phyloP scores from a whole-genome alignment of 2,797 vertebrate species.

The Thaleichthys pacificus region DNA sequence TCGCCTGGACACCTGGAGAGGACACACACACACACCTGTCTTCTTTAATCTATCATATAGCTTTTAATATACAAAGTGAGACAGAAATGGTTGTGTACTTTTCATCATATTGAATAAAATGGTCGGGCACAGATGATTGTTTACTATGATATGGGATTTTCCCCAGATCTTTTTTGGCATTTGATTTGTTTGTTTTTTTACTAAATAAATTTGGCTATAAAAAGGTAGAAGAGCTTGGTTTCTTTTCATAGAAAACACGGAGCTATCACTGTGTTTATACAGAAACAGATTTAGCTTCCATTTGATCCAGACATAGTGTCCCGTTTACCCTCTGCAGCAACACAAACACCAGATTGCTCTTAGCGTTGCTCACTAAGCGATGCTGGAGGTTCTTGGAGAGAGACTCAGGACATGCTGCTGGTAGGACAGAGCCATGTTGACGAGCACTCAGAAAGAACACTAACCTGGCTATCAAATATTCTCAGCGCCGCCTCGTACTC shows the following conservation, averaged over 20 bases:
- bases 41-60: neutral
- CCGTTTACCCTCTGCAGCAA: constrained; percentile 23
- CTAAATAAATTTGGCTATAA: no score
- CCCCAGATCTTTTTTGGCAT: no score
- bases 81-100: neutral
- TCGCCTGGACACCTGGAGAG: constrained; percentile 76
- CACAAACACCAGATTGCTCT: constrained; percentile 39
- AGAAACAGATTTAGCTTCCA: constrained; percentile 37
- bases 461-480: constrained; percentile 86
- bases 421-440: constrained; percentile 1
- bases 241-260: neutral
- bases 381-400: neutral
- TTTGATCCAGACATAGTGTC: constrained; percentile 29
- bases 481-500: constrained; percentile 88
- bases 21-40: constrained; percentile 1
- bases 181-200: neutral
- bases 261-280: no score
- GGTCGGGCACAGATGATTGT: no score
- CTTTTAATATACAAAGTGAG: no score
- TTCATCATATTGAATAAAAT: neutral
- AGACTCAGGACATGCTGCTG: neutral
- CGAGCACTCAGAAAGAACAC: constrained; percentile 52
- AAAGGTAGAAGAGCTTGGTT: no score
- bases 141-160: no score
- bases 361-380: constrained; percentile 22